phyloP scores from a whole-genome alignment of 2,113 vertebrate species.

The Oncorhynchus kisutch region DNA sequence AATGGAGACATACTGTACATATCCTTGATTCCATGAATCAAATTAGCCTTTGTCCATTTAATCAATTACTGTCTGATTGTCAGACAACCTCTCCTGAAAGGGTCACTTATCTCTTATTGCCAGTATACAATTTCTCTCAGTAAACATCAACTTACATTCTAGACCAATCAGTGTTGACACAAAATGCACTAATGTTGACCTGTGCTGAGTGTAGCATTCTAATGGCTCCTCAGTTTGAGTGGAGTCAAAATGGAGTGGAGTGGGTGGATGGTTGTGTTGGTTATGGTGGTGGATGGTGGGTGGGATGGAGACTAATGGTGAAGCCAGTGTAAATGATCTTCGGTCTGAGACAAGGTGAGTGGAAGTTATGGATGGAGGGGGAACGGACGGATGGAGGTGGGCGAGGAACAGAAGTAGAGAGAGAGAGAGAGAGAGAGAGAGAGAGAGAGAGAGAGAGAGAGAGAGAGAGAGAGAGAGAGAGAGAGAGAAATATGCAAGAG shows the following conservation, averaged over 20 bases:
- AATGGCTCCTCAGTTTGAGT: too few relatives aligned
- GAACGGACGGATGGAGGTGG: conserved; percentile 4
- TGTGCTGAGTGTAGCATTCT: too few relatives aligned
- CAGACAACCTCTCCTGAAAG: too few relatives aligned
- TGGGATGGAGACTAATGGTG: neutral
- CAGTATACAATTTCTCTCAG: too few relatives aligned
- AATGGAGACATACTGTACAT: too few relatives aligned
- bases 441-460: neutral
- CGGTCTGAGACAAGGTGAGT: conserved; percentile 17
- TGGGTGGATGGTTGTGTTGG: neutral
- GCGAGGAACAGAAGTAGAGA: conserved; percentile 9
- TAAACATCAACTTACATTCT: too few relatives aligned
- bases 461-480: neutral
- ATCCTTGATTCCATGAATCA: too few relatives aligned
- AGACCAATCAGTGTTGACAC: too few relatives aligned
- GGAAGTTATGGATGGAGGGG: neutral
- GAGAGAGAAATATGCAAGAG: conserved; percentile 29
- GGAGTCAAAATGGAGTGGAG: neutral
- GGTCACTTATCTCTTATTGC: too few relatives aligned
- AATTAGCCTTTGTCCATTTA: too few relatives aligned
- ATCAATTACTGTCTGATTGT: too few relatives aligned
- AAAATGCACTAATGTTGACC: too few relatives aligned
- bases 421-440: conserved; percentile 18
- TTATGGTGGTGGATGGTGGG: neutral
- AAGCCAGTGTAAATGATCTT: conserved; percentile 22